Evolutionary conservation across 2,113 vertebrate genomes (phyloP), one percentile per base, ranked within the genome.

Genomic region (Tachysurus vachellii): DNA sequence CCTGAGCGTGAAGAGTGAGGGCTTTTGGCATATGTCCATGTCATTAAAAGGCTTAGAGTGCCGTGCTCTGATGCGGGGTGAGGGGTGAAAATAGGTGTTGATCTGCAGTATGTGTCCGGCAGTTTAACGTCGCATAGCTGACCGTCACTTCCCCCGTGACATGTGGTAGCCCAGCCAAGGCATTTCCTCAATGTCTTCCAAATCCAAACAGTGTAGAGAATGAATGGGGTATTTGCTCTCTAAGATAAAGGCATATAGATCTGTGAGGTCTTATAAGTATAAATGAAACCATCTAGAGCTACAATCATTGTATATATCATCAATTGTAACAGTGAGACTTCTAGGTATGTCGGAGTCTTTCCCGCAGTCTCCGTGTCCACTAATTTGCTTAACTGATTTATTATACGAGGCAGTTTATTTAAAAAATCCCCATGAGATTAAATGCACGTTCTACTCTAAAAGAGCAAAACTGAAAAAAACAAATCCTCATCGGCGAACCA

Each of bases 381-480:
- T 76, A 2, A 76, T 75, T 76, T 17, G 23, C 59, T 76, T 44
- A 82, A 57, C 50, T 47, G 42, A 56, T 80, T 84, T 42, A 71
- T 84, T 68, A 85, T 8, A 82, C 2, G 16, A 64, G 64, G 50
- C 13, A 31, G 79, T 56, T 86, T 56, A 71, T 44, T 81, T 77
- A 7, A 2, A 85, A 68, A 71, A 70, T 54, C 85, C 62, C 82
- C 85, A 86, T 54, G 73, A 64, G 86, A 86, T 84, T 83, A 89
- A 88, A 87, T 54, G 73, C 62, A 77, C 11, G 73, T 82, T 76
- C 36, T 71, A 66, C 54, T 64, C 59, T 70, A 82, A 47, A 87
- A 88, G 75, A 87, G 73, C 70, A 84, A 75, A 84, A 80, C 21
- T 36, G 1, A 36, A 36, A 62, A 89, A 87, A 89, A 88, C 75